Conservation (phyloP, 1,140 invertebrate genomes). For the Drosophila hydei region DNA sequence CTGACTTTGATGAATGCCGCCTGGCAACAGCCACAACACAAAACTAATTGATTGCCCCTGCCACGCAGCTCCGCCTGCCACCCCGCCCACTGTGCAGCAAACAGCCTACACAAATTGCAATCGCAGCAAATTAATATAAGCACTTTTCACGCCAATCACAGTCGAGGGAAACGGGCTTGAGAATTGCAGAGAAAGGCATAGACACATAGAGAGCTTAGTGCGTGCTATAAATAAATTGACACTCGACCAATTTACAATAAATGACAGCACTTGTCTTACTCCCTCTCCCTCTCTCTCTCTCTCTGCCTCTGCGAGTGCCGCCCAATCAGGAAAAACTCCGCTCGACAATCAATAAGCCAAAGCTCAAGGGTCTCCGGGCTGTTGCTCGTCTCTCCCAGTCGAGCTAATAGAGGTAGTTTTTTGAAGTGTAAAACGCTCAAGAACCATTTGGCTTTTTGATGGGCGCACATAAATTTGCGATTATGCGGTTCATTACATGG, state of each 20-base stretch:
- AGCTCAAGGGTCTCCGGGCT: neutral
- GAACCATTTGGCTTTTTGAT: constrained; percentile 53
- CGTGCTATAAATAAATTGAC: constrained; percentile 69
- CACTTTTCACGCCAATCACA: constrained; percentile 53
- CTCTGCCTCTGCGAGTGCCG: neutral
- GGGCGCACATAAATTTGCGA: constrained; percentile 67
- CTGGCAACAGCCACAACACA: constrained; percentile 51
- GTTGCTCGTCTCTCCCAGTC: constrained; percentile 23
- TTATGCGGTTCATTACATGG: constrained; percentile 59
- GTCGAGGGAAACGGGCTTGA: no score
- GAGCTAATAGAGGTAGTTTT: constrained; percentile 64
- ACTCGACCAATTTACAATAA: constrained; percentile 68
- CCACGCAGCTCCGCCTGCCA: neutral
- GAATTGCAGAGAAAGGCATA: constrained; percentile 3
- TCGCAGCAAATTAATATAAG: constrained; percentile 57
- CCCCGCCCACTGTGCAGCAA: no score
- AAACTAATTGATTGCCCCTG: constrained; percentile 64
- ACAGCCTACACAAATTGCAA: constrained; percentile 31
- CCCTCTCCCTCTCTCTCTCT: neutral
- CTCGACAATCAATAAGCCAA: constrained; percentile 54
- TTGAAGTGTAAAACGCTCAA: constrained; percentile 58
- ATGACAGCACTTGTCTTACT: constrained; percentile 31
- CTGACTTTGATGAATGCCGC: constrained; percentile 73
- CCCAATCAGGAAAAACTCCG: constrained; percentile 19
- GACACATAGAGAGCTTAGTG: no score